Conservation (phyloP, 2,113 vertebrate genomes). For the Microtus ochrogaster region DNA sequence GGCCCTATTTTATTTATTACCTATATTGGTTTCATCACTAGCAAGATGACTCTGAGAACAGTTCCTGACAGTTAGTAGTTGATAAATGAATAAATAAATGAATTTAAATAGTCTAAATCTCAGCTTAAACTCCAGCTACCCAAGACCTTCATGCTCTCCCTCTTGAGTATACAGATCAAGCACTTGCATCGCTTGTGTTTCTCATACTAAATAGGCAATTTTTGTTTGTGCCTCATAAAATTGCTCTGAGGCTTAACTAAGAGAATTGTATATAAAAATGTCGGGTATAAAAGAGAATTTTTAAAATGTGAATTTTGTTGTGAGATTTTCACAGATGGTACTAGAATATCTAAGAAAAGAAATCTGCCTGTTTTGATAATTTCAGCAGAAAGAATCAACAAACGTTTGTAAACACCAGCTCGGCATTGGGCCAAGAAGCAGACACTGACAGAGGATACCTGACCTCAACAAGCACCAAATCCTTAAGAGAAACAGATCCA, state of each 20-base stretch:
- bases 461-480: neutral
- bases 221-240: neutral
- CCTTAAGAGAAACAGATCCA: neutral
- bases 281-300: neutral
- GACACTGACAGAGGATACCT: neutral
- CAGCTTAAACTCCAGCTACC: neutral
- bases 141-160: neutral
- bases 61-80: neutral
- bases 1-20: neutral
- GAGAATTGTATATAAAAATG: neutral
- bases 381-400: neutral
- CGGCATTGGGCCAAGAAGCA: neutral
- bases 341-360: neutral
- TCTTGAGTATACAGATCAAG: neutral
- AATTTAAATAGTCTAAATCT: neutral
- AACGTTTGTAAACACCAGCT: neutral
- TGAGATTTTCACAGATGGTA: neutral
- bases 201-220: neutral
- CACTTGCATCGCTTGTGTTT: neutral
- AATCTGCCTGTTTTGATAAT: neutral
- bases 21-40: neutral
- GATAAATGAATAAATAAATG: neutral
- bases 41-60: neutral
- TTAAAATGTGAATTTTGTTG: conserved; percentile 31
- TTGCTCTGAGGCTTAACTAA: neutral